Evolutionary conservation across 2,113 vertebrate genomes (phyloP).

Genomic region (Chloropsis hardwickii): DNA sequence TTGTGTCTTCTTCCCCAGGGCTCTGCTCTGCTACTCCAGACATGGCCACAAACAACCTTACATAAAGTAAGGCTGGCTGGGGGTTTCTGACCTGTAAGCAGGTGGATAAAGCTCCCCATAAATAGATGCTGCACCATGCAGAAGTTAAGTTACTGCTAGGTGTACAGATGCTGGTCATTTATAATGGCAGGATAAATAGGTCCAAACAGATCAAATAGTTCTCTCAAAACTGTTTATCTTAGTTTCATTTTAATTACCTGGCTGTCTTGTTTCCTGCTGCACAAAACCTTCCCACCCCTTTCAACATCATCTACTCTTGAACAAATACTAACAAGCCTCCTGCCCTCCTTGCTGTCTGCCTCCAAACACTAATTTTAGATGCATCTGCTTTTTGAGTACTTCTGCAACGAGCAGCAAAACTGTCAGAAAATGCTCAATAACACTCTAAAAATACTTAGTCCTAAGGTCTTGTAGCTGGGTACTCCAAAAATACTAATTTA

Average conservation of each 20-base stretch:
- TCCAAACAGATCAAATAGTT: neutral
- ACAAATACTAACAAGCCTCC: neutral
- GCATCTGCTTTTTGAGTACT: neutral
- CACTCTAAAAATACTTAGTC: neutral
- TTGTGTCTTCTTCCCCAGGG: neutral
- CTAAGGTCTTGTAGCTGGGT: neutral
- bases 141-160: neutral
- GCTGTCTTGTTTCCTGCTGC: neutral
- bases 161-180: neutral
- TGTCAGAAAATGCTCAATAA: neutral
- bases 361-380: neutral
- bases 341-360: neutral
- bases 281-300: neutral
- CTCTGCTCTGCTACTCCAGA: neutral
- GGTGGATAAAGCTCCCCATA: neutral
- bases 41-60: neutral
- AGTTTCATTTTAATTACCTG: neutral
- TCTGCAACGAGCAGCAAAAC: neutral
- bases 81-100: neutral
- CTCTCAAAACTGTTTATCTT: neutral
- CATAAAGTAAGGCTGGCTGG: neutral
- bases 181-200: neutral
- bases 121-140: neutral
- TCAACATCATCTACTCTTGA: fast-evolving
- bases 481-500: neutral